These are phyloP conservation scores for Simalia tracyae DNA, from an alignment of 2,797 vertebrate species.

Conservation along the genomic window DNA sequence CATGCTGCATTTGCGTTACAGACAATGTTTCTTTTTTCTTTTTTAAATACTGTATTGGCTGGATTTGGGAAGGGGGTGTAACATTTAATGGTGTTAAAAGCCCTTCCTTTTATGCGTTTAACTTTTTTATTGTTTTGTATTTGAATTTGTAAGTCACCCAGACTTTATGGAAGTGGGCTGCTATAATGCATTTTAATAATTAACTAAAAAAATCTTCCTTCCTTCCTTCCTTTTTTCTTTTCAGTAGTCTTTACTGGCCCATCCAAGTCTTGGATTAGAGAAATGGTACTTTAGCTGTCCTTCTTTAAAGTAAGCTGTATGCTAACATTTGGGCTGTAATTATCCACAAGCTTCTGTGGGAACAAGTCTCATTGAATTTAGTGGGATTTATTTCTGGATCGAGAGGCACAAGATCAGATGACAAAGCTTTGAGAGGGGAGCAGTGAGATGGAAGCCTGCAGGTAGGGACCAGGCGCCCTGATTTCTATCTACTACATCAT, in stretches of 20 bases:
- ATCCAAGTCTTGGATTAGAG: background rate
- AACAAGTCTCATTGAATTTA: background rate
- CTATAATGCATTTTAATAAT: background rate
- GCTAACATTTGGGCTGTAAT: conserved; percentile 34
- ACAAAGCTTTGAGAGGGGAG: background rate
- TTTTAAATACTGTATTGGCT: background rate
- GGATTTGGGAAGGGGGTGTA: background rate
- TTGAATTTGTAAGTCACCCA: background rate
- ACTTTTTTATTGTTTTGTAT: background rate
- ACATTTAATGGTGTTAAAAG: background rate
- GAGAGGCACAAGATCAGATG: background rate
- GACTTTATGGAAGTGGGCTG: background rate
- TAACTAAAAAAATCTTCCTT: background rate
- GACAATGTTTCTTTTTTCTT: background rate
- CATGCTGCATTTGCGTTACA: background rate
- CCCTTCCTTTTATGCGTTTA: background rate
- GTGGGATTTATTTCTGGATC: background rate
- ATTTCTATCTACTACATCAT: background rate
- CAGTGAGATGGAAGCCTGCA: background rate
- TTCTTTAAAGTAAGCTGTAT: conserved; percentile 26
- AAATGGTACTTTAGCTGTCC: background rate
- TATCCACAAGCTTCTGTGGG: background rate
- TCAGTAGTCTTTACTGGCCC: background rate
- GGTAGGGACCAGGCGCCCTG: background rate
- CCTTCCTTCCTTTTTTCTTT: background rate